Evolutionary conservation across 2,797 vertebrate genomes (phyloP), one percentile per base, ranked within the genome.

Genomic region (Megalops cyprinoides): DNA sequence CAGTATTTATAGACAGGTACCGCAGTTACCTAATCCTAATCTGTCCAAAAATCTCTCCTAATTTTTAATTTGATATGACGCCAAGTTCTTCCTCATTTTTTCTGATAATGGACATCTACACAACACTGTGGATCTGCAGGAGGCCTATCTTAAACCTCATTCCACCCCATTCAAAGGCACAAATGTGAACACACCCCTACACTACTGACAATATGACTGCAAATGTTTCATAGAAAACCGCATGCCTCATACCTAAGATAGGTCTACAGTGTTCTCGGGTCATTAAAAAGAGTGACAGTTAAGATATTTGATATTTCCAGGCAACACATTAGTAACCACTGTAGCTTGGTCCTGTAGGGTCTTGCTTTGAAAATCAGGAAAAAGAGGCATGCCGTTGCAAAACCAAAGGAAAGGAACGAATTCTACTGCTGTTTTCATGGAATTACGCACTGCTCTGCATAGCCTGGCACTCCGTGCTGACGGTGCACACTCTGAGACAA

Each of bases 391-490:
- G 56, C 18, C 28, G 51, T 46, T 58, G 34, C 34, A 58, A 80
- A 71, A 60, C 53, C 7, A 58, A 34, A 74, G 67, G 48, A 53
- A 74, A 58, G 15, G 20, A 5, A 78, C 8, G 20, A 44, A 48
- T 48, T 44, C 37, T 42, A n/a, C 31, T 44, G 25, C 39, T 51
- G 20, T 75, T 28, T 76, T 84, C 44, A 60, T 76, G 60, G 74
- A 77, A 78, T 39, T 34, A 78, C 75, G 51, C 75, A 81, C 67
- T 85, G 46, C 84, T 69, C 79, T 76, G 74, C 48, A 44, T 46
- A 71, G 75, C 55, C 9, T 74, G 83, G 48, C 71, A 39, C 80
- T 84, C 76, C n/a, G 75, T 81, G 87, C 88, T 86, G 83, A 87
- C 85, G 81, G 77, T 78, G 82, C 83, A 74, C 67, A 34, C 74